These are phyloP conservation scores for Helogale parvula DNA, from an alignment of 2,113 vertebrate species.

Conservation along the genomic window DNA sequence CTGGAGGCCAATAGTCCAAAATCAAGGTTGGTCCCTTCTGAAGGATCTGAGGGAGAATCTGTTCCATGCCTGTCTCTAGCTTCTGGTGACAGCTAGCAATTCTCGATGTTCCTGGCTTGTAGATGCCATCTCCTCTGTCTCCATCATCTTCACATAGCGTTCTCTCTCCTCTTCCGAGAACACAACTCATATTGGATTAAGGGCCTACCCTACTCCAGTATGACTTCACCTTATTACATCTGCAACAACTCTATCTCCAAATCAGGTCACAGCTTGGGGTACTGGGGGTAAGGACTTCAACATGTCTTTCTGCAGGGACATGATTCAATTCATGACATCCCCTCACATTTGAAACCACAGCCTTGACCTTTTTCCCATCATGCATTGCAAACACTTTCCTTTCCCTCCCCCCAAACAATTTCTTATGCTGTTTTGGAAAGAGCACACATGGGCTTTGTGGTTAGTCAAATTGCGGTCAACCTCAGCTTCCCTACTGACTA, in stretches of 20 bases:
- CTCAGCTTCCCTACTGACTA: background rate
- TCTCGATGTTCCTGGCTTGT: background rate
- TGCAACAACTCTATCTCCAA: background rate
- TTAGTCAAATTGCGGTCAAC: background rate
- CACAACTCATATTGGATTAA: background rate
- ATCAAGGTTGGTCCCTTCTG: background rate
- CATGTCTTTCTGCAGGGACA: background rate
- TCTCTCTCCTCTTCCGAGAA: background rate
- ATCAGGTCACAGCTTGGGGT: background rate
- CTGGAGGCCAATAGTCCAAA: background rate
- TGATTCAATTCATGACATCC: background rate
- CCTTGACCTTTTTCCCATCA: background rate
- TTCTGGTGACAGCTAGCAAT: background rate
- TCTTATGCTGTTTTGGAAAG: background rate
- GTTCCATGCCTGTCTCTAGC: background rate
- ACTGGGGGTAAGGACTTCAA: background rate
- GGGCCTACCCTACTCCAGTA: background rate
- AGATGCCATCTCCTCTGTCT: background rate
- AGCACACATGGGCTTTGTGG: background rate
- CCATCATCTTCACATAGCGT: background rate
- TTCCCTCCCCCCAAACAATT: background rate
- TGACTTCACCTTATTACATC: background rate
- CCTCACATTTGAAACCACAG: background rate
- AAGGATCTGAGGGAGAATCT: background rate
- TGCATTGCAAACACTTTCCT: background rate